phyloP scores from a whole-genome alignment of 2,113 vertebrate genomes.

The Neotoma lepida region DNA sequence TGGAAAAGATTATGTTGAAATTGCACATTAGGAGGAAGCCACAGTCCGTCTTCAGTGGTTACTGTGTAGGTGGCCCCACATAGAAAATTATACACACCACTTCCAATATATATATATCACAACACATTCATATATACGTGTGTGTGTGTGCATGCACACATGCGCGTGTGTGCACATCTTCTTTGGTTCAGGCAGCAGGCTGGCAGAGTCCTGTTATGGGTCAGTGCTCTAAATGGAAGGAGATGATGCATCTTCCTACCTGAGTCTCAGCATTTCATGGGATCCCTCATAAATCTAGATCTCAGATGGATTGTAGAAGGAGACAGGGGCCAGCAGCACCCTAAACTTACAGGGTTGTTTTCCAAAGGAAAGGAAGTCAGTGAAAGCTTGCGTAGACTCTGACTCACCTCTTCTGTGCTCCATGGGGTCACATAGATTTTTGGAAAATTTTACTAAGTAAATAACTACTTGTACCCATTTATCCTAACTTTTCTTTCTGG shows the following conservation, averaged over 20 bases:
- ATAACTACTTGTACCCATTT: too few relatives aligned
- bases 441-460: background rate
- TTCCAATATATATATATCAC: background rate
- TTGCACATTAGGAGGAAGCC: background rate
- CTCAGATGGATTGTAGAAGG: background rate
- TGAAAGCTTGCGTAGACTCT: too few relatives aligned
- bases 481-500: background rate
- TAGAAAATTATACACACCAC: background rate
- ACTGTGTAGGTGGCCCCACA: background rate
- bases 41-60: background rate
- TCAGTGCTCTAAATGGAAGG: background rate
- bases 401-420: background rate
- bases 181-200: background rate
- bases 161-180: too few relatives aligned
- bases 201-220: too few relatives aligned
- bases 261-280: background rate
- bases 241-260: background rate
- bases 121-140: too few relatives aligned
- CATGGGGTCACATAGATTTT: background rate
- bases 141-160: too few relatives aligned
- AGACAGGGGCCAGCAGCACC: background rate
- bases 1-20: background rate
- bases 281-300: background rate
- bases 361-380: background rate
- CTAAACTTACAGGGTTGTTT: background rate